Percentiles rank a stretch among this genome's conserved stretches.
These are phyloP conservation scores for Platycheirus albimanus DNA, from an alignment of 2,888 invertebrate species.

Conservation along the genomic window DNA sequence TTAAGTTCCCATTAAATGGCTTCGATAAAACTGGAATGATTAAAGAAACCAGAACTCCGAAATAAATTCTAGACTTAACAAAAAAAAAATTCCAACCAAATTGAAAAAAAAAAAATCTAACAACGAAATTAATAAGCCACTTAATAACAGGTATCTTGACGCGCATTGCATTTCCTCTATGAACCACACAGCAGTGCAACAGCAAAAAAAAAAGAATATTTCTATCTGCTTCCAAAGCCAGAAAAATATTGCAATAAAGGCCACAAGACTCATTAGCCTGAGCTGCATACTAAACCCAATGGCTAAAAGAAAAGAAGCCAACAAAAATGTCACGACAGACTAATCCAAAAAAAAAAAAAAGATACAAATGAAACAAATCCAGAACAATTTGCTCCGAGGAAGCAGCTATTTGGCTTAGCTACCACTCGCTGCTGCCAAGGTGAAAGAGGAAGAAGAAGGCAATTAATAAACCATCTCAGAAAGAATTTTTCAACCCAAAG, in stretches of 20 bases:
- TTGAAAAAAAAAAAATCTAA: background rate
- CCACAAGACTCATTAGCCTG: conserved; percentile 32
- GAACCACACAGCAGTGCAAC: background rate
- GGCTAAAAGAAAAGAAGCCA: conserved; percentile 16
- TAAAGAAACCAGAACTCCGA: no score
- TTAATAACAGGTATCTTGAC: conserved; percentile 73
- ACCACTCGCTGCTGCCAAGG: background rate
- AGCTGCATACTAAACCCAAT: conserved; percentile 4
- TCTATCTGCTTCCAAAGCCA: background rate
- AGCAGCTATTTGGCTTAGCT: background rate
- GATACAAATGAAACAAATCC: conserved; percentile 49
- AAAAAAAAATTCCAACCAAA: conserved; percentile 16
- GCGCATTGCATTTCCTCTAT: conserved; percentile 69
- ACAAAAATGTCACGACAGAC: conserved; percentile 65
- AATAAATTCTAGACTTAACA: conserved; percentile 8
- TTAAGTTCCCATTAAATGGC: no score
- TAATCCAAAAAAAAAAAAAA: background rate
- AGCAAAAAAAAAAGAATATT: background rate
- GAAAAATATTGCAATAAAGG: background rate
- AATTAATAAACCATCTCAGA: conserved; percentile 70
- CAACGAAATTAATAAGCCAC: conserved; percentile 73
- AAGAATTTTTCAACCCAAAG: conserved; percentile 48
- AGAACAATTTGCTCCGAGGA: conserved; percentile 54
- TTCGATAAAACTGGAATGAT: no score
- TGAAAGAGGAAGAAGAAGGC: conserved; percentile 15